phyloP scores from a whole-genome alignment of 1,140 invertebrate genomes.

The Phthorimaea operculella region DNA sequence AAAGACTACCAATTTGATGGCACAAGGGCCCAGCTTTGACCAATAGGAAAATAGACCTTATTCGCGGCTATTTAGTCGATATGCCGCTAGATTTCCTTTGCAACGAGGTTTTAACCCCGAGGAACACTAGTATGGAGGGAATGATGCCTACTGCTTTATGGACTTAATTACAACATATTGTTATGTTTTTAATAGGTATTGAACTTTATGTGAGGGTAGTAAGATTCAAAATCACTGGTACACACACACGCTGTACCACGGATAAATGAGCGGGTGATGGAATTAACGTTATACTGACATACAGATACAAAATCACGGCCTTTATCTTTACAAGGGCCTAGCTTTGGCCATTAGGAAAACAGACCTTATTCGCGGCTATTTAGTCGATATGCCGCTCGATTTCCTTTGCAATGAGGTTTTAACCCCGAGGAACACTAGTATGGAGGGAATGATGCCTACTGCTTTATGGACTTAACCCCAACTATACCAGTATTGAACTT shows the following conservation, averaged over 20 bases:
- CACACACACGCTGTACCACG: too few species aligned
- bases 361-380: slow-evolving; percentile 81
- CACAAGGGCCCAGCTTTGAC: slow-evolving; percentile 77
- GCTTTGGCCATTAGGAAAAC: slow-evolving; percentile 76
- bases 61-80: slow-evolving; percentile 88
- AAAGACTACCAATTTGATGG: too few species aligned
- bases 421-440: slow-evolving; percentile 80
- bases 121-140: slow-evolving; percentile 80
- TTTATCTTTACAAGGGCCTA: slow-evolving; percentile 77
- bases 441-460: slow-evolving; percentile 69
- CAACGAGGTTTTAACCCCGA: slow-evolving; percentile 84
- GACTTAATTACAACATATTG: too few species aligned
- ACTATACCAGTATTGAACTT: too few species aligned
- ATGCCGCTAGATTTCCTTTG: slow-evolving; percentile 88
- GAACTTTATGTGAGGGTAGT: too few species aligned
- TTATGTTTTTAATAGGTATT: too few species aligned
- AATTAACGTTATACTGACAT: too few species aligned
- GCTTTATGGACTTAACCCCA: slow-evolving; percentile 68
- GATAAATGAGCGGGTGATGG: too few species aligned
- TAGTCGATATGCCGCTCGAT: slow-evolving; percentile 87
- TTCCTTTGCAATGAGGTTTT: slow-evolving; percentile 88
- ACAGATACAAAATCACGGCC: too few species aligned
- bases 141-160: too few species aligned
- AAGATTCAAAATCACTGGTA: too few species aligned
- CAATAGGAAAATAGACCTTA: slow-evolving; percentile 74